Base-by-base conservation (phyloP, 1,140 invertebrate genomes). In the Lepidurus apus region DNA sequence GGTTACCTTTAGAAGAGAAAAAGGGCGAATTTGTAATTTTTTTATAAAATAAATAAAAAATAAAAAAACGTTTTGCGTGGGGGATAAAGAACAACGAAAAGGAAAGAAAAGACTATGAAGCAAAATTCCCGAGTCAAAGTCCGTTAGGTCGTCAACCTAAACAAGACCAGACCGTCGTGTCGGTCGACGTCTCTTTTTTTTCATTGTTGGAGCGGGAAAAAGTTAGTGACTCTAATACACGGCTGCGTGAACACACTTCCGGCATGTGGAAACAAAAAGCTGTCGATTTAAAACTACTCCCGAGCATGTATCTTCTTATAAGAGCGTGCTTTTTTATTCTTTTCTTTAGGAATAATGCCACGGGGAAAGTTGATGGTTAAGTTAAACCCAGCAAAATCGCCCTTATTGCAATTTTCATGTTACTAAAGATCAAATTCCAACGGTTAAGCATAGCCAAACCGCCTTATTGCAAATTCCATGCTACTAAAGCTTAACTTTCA, bases 121-220 rank as follows among this genome's bases (percentile, higher is more conserved):
- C 53, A 21, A 13, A 9, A 17, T 65, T 65, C 9, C 53, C 53
- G 53, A 65, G 53, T 65, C 53, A 21, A 65, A 65, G 53, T 65
- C 53, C 53, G 53, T 65, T 65, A 65, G 53, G 53, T 65, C 53
- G 53, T 65, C 53, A 65, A 65, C 53, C 53, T 65, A 65, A 65
- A 21, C 13, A 65, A 21, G 7, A 65, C 53, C 17, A 65, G 17
- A 21, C 17, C n/a, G 53, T n/a, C 45, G 45, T 47, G 10, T 17
- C 10, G 17, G 13, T n/a, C 53, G 53, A 13, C 53, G 53, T 65
- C 53, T 65, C 53, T n/a, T 21, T 65, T 65, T 13, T 21, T 9
- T 65, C 21, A 13, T 21, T 17, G 53, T 65, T 65, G 9, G 53
- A 65, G 53, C 17, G 53, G 21, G 53, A 65, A 65, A 65, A 65